Evolutionary conservation across 2,888 invertebrate species (phyloP).

Genomic region (Latrodectus hesperus): DNA sequence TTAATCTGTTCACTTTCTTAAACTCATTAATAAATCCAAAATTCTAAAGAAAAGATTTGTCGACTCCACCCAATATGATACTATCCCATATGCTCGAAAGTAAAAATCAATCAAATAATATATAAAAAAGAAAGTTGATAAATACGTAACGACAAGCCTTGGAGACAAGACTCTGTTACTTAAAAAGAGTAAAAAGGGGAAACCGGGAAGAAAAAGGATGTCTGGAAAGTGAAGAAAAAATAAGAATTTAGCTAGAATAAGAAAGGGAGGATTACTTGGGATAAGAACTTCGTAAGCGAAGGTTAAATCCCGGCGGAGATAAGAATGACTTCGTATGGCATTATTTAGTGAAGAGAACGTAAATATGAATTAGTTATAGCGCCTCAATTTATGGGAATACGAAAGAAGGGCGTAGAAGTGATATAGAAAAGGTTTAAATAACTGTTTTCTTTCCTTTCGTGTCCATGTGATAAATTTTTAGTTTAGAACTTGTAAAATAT

Average conservation of each 20-base stretch:
- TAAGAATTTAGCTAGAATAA: conserved; percentile 46
- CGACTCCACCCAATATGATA: no score
- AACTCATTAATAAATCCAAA: no score
- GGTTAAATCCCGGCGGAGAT: conserved; percentile 45
- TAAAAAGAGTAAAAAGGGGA: conserved; percentile 7
- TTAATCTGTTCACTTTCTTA: no score
- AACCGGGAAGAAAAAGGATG: not conserved
- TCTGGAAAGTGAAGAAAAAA: conserved; percentile 30
- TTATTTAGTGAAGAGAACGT: conserved; percentile 15
- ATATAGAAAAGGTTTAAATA: no score
- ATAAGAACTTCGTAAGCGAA: conserved; percentile 55
- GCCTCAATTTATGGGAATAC: not conserved
- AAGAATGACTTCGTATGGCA: conserved; percentile 23
- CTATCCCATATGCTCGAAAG: no score
- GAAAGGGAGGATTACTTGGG: conserved; percentile 43
- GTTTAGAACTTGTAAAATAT: not conserved
- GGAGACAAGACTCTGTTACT: conserved; percentile 15
- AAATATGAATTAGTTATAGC: conserved; percentile 45
- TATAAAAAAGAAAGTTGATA: conserved; percentile 36
- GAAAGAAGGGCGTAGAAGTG: not conserved
- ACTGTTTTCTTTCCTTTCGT: not conserved
- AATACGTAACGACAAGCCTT: conserved; percentile 58
- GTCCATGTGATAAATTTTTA: not conserved
- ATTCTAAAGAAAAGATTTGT: no score
- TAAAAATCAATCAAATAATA: no score